Percentiles rank a stretch among this genome's conserved stretches.
These are phyloP conservation scores for Luperina testacea DNA, from an alignment of 2,888 invertebrate species.

Conservation along the genomic window DNA sequence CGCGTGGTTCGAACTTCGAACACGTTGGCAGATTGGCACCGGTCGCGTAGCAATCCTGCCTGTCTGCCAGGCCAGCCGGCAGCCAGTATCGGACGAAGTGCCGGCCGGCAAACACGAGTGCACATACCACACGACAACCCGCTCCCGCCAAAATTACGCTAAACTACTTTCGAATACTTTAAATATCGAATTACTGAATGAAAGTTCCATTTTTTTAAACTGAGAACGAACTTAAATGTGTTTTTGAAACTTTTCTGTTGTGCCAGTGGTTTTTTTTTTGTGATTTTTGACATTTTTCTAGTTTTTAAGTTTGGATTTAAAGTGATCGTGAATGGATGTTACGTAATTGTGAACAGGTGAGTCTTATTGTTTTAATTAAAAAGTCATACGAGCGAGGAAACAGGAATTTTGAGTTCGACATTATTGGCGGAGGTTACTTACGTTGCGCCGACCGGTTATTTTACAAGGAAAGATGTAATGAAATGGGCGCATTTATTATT, in stretches of 20 bases:
- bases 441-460: slow-evolving; percentile 49
- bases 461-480: slow-evolving; percentile 29
- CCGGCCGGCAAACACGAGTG: slow-evolving; percentile 57
- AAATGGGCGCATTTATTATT: slow-evolving; percentile 15
- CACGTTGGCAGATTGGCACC: slow-evolving; percentile 68
- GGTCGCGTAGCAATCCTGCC: slow-evolving; percentile 44
- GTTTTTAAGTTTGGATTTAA: slow-evolving; percentile 35
- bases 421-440: slow-evolving; percentile 44
- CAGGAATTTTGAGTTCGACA: slow-evolving; percentile 51
- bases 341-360: slow-evolving; percentile 64
- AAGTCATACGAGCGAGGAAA: slow-evolving; percentile 44
- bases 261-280: slow-evolving; percentile 51
- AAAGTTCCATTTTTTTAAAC: slow-evolving; percentile 36
- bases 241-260: slow-evolving; percentile 35
- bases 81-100: slow-evolving; percentile 58
- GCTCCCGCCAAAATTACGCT: slow-evolving; percentile 66
- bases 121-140: background rate
- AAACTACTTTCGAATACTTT: slow-evolving; percentile 63
- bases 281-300: slow-evolving; percentile 11
- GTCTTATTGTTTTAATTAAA: slow-evolving; percentile 58
- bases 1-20: slow-evolving; percentile 34
- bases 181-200: slow-evolving; percentile 42
- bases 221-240: background rate
- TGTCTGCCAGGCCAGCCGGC: slow-evolving; percentile 34
- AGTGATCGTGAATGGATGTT: slow-evolving; percentile 64